Base-by-base conservation (phyloP, 2,113 vertebrate species). In the Fulmarus glacialis region DNA sequence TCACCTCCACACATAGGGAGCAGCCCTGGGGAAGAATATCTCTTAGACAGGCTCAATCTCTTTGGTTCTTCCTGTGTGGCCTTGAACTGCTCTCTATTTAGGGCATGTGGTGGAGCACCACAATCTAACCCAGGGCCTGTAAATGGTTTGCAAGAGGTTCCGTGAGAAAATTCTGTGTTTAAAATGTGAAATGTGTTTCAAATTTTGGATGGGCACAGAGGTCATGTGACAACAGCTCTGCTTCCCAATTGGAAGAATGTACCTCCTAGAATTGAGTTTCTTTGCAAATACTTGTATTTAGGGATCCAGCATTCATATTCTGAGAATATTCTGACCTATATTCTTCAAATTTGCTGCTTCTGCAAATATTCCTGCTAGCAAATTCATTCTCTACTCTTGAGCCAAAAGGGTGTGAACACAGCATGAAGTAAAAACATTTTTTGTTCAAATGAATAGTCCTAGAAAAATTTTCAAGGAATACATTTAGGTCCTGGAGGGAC, bases 111-210 rank as follows among this genome's bases (percentile, higher is more conserved):
- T 90, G 58, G 45, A 90, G 78, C 45, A 94, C 87, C 88, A 94
- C 93, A 95, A 66, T 92, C 75, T 91, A 94, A 93, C 92, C 80
- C 88, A 92, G 40, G 81, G 91, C 81, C 95, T 98, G 96, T 74
- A 97, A 94, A 78, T 96, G 95, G 95, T 97, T 97, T 97, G 94
- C 82, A 92, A 95, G 94, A 74, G 47, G 62, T 95, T 96, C 90
- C 47, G 83, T 97, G 96, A 96, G 92, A 97, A 97, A 96, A 96
- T 63, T 75, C 82, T 95, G 66, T 87, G 78, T 90, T 97, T 96
- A 90, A 97, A 97, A 93, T 93, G 58, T 78, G 86, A 97, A 98
- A 98, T 93, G 93, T 97, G 93, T 95, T 96, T 92, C 87, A 94
- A 89, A 95, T 97, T 97, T 95, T 81, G 48, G 50, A 77, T 92